Conservation (phyloP, 2,797 vertebrate species). For the Halcyon leucocephala region DNA sequence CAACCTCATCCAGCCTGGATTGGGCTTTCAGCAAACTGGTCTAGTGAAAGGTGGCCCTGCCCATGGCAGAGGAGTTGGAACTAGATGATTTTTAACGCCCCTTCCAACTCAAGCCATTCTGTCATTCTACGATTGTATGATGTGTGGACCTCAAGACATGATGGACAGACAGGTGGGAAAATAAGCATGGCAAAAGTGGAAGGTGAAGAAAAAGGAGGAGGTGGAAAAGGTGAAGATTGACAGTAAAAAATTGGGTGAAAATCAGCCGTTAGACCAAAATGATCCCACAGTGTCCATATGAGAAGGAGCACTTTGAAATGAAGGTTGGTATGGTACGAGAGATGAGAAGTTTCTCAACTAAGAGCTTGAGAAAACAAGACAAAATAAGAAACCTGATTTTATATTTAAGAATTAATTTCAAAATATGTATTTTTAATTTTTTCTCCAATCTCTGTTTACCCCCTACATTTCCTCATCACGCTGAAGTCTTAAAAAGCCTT, state of each 20-base stretch:
- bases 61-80: too few species aligned
- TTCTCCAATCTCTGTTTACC: not conserved
- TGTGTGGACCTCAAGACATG: not conserved
- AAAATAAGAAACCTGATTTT: not conserved
- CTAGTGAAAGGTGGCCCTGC: too few species aligned
- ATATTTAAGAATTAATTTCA: not conserved
- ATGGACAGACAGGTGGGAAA: not conserved
- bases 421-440: not conserved
- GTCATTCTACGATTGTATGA: too few species aligned
- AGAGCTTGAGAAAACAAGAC: not conserved
- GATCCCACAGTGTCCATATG: not conserved
- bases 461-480: not conserved
- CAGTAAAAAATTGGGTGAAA: not conserved
- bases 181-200: not conserved
- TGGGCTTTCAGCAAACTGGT: too few species aligned
- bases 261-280: not conserved
- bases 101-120: too few species aligned
- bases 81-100: too few species aligned
- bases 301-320: not conserved
- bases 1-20: too few species aligned
- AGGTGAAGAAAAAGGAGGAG: not conserved
- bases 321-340: rapidly evolving
- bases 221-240: not conserved
- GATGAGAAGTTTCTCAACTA: not conserved
- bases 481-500: not conserved